Conservation (phyloP, 2,113 vertebrate species). For the Rousettus leschenaultii region DNA sequence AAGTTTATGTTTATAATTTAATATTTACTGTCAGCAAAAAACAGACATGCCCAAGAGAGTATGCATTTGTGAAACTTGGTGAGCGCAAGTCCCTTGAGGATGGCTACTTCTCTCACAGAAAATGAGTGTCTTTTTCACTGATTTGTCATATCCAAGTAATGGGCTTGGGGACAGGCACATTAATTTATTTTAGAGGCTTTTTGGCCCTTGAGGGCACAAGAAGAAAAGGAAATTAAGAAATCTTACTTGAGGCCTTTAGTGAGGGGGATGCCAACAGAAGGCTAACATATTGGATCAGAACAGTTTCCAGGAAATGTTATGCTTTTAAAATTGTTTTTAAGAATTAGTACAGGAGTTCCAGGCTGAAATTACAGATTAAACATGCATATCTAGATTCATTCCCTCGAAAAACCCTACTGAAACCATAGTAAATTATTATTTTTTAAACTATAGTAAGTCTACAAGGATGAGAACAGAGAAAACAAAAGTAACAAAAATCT, state of each 20-base stretch:
- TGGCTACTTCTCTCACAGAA: background rate
- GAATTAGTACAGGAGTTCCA: background rate
- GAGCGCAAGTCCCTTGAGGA: background rate
- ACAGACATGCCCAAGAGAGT: background rate
- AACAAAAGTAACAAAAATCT: background rate
- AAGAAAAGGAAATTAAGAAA: conserved; percentile 44
- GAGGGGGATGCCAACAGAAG: conserved; percentile 4
- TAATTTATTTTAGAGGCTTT: conserved; percentile 23
- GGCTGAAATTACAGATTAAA: background rate
- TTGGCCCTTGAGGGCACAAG: background rate
- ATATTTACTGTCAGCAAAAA: background rate
- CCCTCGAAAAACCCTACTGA: background rate
- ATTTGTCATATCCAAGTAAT: background rate
- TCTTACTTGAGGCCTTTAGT: conserved; percentile 25
- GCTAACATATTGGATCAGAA: conserved; percentile 37
- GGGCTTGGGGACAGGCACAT: background rate
- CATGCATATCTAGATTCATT: background rate
- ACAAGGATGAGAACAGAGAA: background rate
- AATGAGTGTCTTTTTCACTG: background rate
- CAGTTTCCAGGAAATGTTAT: conserved; percentile 47
- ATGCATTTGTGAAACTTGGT: background rate
- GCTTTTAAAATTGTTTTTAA: conserved; percentile 42
- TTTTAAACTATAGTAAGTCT: background rate
- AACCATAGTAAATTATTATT: background rate
- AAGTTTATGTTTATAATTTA: background rate